Percentiles rank a stretch among this genome's conserved stretches.
Conservation (phyloP, 2,113 vertebrate genomes). For the Antigone vipio region DNA sequence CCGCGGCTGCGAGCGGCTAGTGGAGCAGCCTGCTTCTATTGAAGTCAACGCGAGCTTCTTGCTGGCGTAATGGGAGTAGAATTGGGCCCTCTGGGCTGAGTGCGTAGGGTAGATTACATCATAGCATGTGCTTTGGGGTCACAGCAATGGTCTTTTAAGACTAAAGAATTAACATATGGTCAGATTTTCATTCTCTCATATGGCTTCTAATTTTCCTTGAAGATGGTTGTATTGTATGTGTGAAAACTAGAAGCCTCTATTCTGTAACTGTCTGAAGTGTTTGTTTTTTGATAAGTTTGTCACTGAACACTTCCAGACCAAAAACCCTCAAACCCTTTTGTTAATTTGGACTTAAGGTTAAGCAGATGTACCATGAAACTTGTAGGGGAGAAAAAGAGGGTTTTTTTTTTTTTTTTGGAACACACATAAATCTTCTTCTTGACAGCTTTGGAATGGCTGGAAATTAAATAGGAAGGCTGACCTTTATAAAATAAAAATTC, state of each 20-base stretch:
- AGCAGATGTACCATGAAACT: neutral
- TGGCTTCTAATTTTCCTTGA: neutral
- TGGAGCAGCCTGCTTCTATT: neutral
- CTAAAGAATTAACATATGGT: conserved; percentile 12
- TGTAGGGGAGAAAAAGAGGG: rapidly evolving
- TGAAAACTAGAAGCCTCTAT: neutral
- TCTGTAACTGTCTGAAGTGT: neutral
- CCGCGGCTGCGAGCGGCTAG: neutral
- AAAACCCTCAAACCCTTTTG: neutral
- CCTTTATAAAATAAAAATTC: neutral
- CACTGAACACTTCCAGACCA: neutral
- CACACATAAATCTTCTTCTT: neutral
- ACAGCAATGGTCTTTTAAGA: neutral
- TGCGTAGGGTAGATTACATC: neutral
- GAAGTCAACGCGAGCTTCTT: neutral
- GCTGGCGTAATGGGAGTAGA: neutral
- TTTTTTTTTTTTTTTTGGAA: neutral
- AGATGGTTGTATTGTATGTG: neutral
- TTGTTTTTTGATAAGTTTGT: neutral
- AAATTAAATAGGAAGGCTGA: neutral
- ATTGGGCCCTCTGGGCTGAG: neutral
- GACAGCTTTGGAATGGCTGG: neutral
- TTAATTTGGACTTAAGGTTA: neutral
- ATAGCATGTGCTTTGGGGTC: neutral
- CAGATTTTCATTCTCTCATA: neutral